Conservation (phyloP, 2,888 invertebrate genomes). For the Drosophila rellima region DNA sequence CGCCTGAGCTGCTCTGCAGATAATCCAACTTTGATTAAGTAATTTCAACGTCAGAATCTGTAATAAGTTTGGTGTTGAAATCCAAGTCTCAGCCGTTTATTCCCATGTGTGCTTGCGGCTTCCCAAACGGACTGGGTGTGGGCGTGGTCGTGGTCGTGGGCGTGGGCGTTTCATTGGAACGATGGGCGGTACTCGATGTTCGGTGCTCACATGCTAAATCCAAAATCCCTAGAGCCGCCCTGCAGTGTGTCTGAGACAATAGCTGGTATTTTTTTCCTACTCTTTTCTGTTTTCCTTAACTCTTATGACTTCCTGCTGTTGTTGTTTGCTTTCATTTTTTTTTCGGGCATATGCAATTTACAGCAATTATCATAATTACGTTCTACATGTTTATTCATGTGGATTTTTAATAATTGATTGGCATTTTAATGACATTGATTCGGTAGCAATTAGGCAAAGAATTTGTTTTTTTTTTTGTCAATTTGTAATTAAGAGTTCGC, state of each 20-base stretch:
- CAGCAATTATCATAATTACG: constrained; percentile 57
- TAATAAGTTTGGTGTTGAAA: constrained; percentile 83
- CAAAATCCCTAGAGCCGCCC: constrained; percentile 44
- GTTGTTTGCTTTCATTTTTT: constrained; percentile 31
- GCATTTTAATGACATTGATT: constrained; percentile 38
- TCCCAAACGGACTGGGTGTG: constrained; percentile 9
- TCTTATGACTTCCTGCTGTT: constrained; percentile 43
- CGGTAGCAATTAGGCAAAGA: constrained; percentile 26
- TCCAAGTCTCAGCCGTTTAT: constrained; percentile 76
- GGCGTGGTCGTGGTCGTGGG: constrained; percentile 5
- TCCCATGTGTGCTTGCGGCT: constrained; percentile 52
- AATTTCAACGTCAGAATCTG: constrained; percentile 69
- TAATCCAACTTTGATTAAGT: constrained; percentile 85
- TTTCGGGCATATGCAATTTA: constrained; percentile 22
- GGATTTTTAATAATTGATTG: constrained; percentile 54
- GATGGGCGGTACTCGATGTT: constrained; percentile 34
- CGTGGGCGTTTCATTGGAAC: constrained; percentile 16
- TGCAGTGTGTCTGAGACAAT: constrained; percentile 50
- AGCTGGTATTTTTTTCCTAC: constrained; percentile 9
- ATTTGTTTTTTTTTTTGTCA: not conserved
- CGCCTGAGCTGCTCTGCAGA: constrained; percentile 63
- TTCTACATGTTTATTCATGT: constrained; percentile 39
- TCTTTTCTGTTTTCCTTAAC: constrained; percentile 7
- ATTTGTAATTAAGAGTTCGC: not conserved
- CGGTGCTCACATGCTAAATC: constrained; percentile 23